Percentiles rank a stretch among this genome's conserved stretches.
phyloP scores from a whole-genome alignment of 1,140 invertebrate genomes.

The Whitmania pigra region DNA sequence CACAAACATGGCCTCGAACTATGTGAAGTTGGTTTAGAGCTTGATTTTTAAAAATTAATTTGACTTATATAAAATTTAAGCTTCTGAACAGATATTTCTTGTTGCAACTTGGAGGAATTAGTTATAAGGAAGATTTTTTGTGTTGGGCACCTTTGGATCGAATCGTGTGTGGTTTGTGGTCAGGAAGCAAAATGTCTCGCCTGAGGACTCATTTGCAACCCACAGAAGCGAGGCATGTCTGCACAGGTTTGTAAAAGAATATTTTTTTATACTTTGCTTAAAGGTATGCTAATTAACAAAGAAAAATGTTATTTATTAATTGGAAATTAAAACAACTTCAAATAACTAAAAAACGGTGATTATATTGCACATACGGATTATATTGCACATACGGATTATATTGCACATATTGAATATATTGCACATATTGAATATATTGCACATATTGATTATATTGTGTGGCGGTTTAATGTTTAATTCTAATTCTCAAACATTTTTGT shows the following conservation, averaged over 20 bases:
- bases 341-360: neutral
- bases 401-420: too few species aligned
- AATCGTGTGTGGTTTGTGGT: neutral
- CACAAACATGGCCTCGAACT: neutral
- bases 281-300: neutral
- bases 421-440: too few species aligned
- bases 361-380: too few species aligned
- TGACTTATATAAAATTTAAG: neutral
- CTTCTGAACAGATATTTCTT: neutral
- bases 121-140: slow-evolving; percentile 1
- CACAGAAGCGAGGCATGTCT: neutral
- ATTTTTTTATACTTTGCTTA: neutral
- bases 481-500: neutral
- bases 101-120: neutral
- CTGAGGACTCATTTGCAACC: neutral
- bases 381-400: too few species aligned
- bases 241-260: neutral
- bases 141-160: slow-evolving; percentile 1
- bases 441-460: too few species aligned
- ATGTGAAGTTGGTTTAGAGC: slow-evolving; percentile 1
- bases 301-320: too few species aligned
- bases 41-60: neutral
- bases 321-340: neutral
- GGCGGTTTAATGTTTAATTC: too few species aligned
- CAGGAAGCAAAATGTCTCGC: neutral